Evolutionary conservation across 2,888 invertebrate genomes (phyloP).

Genomic region (Criorhina ranunculi): DNA sequence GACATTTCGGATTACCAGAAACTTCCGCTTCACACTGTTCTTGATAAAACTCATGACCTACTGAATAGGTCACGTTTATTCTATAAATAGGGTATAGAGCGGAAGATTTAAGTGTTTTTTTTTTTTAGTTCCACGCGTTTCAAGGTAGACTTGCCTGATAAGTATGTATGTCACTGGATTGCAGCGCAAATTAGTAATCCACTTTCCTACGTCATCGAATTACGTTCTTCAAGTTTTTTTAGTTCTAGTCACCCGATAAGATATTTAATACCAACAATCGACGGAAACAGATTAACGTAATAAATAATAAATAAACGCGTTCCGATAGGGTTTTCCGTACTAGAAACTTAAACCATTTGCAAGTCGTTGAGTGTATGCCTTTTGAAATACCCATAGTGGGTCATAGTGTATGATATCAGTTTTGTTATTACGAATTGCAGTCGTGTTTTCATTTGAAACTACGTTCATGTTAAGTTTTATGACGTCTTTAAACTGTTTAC

Average conservation of each 20-base stretch:
- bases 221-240: background rate
- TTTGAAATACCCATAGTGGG: background rate
- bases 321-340: background rate
- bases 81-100: background rate
- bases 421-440: background rate
- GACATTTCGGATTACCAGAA: too few species aligned
- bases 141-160: conserved; percentile 17
- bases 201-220: conserved; percentile 6
- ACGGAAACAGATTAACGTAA: conserved; percentile 8
- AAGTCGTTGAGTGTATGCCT: background rate
- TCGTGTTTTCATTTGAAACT: background rate
- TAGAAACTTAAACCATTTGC: background rate
- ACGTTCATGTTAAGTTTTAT: too few species aligned
- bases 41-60: too few species aligned
- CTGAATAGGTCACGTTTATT: background rate
- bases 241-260: background rate
- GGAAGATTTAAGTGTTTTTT: background rate
- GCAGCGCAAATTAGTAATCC: conserved; percentile 8
- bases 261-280: background rate
- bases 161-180: background rate
- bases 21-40: too few species aligned
- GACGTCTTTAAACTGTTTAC: too few species aligned
- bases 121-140: conserved; percentile 9
- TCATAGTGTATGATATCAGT: background rate
- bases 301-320: conserved; percentile 5